Percentiles rank a stretch among this genome's conserved stretches.
Evolutionary conservation across 2,888 invertebrate species (phyloP).

Genomic region (Petrolisthes manimaculis): DNA sequence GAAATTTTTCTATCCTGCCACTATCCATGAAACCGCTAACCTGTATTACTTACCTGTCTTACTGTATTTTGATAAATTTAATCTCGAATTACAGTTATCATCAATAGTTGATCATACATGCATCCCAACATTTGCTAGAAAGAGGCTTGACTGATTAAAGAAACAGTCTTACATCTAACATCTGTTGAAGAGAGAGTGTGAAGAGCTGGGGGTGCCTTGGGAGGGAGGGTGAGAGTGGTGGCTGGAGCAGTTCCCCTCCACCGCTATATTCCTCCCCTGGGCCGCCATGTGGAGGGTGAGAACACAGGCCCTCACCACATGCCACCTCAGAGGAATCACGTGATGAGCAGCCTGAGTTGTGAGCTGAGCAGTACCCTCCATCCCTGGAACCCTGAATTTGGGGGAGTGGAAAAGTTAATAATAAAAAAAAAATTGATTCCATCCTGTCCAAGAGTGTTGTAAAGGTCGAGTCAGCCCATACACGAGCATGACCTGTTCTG

Average conservation of each 20-base stretch:
- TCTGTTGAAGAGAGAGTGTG: conserved; percentile 56
- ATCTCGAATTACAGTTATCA: too few relatives aligned
- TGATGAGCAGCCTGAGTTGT: conserved; percentile 71
- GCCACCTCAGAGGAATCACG: conserved; percentile 92
- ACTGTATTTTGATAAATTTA: too few relatives aligned
- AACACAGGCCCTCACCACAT: conserved; percentile 88
- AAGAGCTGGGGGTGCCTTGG: conserved; percentile 38
- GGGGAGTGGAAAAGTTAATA: too few relatives aligned
- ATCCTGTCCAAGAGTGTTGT: too few relatives aligned
- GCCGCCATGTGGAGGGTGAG: conserved; percentile 40
- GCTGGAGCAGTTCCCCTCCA: conserved; percentile 16
- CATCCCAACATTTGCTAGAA: background rate
- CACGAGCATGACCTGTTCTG: too few relatives aligned
- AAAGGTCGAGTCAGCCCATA: too few relatives aligned
- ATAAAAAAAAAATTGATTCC: too few relatives aligned
- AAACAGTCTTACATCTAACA: conserved; percentile 43
- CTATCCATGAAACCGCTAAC: too few relatives aligned
- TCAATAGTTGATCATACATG: too few relatives aligned
- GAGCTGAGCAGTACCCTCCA: conserved; percentile 61
- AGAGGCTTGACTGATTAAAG: background rate
- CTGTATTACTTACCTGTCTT: too few relatives aligned
- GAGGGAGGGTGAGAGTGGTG: conserved; percentile 49
- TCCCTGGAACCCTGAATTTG: conserved; percentile 49
- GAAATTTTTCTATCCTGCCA: too few relatives aligned
- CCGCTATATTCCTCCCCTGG: conserved; percentile 25